phyloP scores from a whole-genome alignment of 2,888 invertebrate genomes.

The Alloscopus bannaensis region DNA sequence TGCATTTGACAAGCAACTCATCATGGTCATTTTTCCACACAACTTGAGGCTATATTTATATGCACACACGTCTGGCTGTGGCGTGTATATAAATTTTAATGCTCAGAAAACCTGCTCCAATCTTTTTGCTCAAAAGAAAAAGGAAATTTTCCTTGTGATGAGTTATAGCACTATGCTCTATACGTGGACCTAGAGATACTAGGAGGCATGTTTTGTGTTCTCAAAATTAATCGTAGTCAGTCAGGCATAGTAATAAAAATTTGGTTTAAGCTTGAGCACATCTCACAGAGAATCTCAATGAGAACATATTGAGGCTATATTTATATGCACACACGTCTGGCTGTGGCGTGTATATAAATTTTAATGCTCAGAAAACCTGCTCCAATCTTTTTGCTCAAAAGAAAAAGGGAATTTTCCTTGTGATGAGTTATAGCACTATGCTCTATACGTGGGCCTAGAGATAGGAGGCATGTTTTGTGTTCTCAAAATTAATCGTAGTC shows the following conservation, averaged over 20 bases:
- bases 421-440: too few relatives aligned
- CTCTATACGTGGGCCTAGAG: too few relatives aligned
- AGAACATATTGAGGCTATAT: background rate
- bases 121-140: too few relatives aligned
- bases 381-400: too few relatives aligned
- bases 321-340: background rate
- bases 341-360: background rate
- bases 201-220: constrained; percentile 21
- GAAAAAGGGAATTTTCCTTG: too few relatives aligned
- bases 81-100: background rate
- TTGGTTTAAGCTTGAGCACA: background rate
- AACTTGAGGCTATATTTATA: background rate
- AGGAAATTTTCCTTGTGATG: too few relatives aligned
- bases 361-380: constrained; percentile 15
- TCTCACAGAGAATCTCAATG: background rate
- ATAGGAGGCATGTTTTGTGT: constrained; percentile 28
- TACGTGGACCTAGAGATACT: too few relatives aligned
- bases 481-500: constrained; percentile 43
- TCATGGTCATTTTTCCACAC: constrained; percentile 48
- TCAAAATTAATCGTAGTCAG: constrained; percentile 37
- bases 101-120: constrained; percentile 20
- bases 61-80: background rate
- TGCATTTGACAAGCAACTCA: constrained; percentile 54
- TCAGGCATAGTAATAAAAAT: constrained; percentile 29
- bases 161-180: too few relatives aligned